Base-by-base conservation (phyloP, 2,113 vertebrate genomes). In the Sinocyclocheilus anshuiensis region DNA sequence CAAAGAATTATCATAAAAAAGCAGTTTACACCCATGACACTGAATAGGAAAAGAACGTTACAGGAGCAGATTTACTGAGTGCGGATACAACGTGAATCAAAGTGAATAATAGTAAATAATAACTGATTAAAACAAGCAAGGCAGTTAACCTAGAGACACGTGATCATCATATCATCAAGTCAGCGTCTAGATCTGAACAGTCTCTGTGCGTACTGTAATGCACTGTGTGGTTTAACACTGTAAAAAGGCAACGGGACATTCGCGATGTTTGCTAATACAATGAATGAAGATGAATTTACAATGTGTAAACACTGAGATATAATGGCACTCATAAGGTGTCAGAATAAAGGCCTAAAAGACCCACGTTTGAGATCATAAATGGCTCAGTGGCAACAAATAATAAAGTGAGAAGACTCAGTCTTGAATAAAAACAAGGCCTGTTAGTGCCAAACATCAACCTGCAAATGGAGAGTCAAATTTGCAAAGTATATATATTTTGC, bases 1-100 rank as follows among this genome's bases (percentile, higher is more conserved):
- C 89, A 91, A 93, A 93, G 86, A 91, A 59, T 92, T 86, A 88
- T 89, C 76, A 50, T 88, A 88, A 69, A 80, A 85, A 84, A 67
- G 81, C 57, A 59, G 81, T 93, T 90, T 88, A 94, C 90, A 95
- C 90, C 88, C 42, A 42, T 76, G 89, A 88, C 85, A 67, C 87
- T 79, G 72, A 88, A n/a, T 22, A 57, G 6, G 16, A 7, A 89
- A 77, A 89, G 24, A 75, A 39, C 57, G 45, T 77, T 82, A 63
- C 89, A 86, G 90, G 90, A 92, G 87, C 82, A 91, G 92, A 90
- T 90, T 91, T 92, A 90, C 63, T 87, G 77, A 85, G 29, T 69
- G 61, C 15, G n/a, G 48, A 45, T 89, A 84, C 82, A 88, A 84
- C 86, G 71, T 84, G 85, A 85, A 45, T 84, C 20, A 83, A 80